phyloP scores from a whole-genome alignment of 2,113 vertebrate genomes.

The Kobus ellipsiprymnus region DNA sequence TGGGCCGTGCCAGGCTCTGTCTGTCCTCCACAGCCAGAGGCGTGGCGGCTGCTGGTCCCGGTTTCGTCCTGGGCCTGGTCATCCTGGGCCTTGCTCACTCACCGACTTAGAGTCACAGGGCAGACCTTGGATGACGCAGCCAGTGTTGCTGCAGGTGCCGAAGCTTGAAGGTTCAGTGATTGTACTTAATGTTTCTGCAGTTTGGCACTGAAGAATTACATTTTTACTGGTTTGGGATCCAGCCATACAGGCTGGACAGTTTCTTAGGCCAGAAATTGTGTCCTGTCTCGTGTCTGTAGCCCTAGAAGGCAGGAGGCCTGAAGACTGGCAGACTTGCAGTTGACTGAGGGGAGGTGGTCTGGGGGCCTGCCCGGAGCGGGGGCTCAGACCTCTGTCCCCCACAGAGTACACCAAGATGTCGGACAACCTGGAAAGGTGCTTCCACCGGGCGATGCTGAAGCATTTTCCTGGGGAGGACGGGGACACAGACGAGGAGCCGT shows the following conservation, averaged over 20 bases:
- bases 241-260: neutral
- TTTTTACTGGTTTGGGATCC: neutral
- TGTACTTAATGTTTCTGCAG: neutral
- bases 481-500: conserved; percentile 97
- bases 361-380: fast-evolving
- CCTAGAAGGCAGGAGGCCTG: neutral
- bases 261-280: neutral
- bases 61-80: neutral
- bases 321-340: neutral
- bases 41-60: too few relatives aligned
- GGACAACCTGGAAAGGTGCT: conserved; percentile 94
- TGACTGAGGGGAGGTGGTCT: neutral
- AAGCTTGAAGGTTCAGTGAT: neutral
- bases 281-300: neutral
- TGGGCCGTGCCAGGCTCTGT: neutral
- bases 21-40: fast-evolving
- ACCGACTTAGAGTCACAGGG: neutral
- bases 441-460: conserved; percentile 93
- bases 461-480: conserved; percentile 96
- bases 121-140: neutral
- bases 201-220: neutral
- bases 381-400: neutral
- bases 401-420: conserved; percentile 98
- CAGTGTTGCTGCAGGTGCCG: neutral
- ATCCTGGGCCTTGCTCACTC: neutral